Conservation (phyloP, 1,140 invertebrate species). For the Myzus persicae region DNA sequence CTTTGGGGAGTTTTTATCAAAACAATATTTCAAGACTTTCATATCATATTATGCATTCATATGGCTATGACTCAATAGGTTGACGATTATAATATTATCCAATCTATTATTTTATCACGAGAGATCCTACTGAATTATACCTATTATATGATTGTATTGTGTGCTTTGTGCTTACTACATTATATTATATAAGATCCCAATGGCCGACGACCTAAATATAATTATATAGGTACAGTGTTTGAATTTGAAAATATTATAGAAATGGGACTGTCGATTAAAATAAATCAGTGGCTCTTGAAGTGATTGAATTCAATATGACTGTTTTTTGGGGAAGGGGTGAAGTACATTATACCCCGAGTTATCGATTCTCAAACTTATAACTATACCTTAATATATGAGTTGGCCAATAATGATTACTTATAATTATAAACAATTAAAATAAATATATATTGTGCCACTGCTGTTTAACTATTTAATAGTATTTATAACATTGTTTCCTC, state of each 20-base stretch:
- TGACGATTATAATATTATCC: background rate
- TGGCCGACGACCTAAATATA: background rate
- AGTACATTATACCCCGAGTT: background rate
- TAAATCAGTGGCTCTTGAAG: background rate
- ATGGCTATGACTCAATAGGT: background rate
- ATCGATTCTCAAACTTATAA: background rate
- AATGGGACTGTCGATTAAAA: background rate
- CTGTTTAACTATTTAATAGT: background rate
- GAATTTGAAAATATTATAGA: background rate
- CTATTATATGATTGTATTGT: background rate
- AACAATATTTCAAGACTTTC: background rate
- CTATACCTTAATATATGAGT: background rate
- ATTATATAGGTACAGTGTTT: background rate
- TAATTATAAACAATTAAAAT: background rate
- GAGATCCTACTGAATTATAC: background rate
- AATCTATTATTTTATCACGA: background rate
- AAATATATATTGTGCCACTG: background rate
- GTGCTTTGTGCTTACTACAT: background rate
- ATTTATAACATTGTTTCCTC: background rate
- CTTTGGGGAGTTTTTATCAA: background rate
- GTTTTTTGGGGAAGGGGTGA: background rate
- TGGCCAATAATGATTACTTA: background rate
- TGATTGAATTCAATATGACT: background rate
- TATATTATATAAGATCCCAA: background rate
- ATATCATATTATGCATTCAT: background rate